Evolutionary conservation across 2,113 vertebrate genomes (phyloP), one percentile per base, ranked within the genome.

Genomic region (Xiphophorus couchianus): DNA sequence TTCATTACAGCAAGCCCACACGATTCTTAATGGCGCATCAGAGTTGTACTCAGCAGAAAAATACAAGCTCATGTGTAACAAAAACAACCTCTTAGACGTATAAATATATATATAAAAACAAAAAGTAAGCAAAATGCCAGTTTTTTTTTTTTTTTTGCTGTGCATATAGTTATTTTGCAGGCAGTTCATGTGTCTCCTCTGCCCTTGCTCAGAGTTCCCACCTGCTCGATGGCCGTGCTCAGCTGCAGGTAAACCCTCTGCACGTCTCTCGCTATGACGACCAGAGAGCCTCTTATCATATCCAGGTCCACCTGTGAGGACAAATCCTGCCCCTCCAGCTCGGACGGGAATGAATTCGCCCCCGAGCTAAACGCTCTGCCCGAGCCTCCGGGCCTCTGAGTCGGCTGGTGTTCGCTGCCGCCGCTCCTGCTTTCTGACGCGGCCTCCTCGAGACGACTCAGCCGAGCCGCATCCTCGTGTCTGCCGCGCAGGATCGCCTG

Each of bases 231-330:
- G 31, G 89, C 70, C 68, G 63, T 64, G 75, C 44, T 82, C 73
- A 93, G 77, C 85, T 93, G 92, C 71, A 80, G 69, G 66, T 91
- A 86, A 70, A 93, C 77, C 60, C 25, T 80, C 83, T 88, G 90
- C 19, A 93, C 87, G 66, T 93, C 89, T 35, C 83, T 86, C 51
- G 85, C 86, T 64, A 93, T 86, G 61, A 88, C 33, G 85, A 90
- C 82, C 51, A 94, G 73, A 44, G 82, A 80, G 66, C 37, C 85
- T 77, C 92, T 84, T 63, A 93, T 25, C 0, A 77, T 62, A 29
- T 73, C 77, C 42, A 33, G 15, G 60, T 86, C 72, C 68, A 39
- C 7, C 0, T 63, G 69, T 62, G 66, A 71, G 30, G 69, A 80
- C 44, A 62, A 81, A 37, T 89, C 82, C 86, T 87, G 89, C 76